phyloP scores from a whole-genome alignment of 2,113 vertebrate genomes.

The Geothlypis trichas region DNA sequence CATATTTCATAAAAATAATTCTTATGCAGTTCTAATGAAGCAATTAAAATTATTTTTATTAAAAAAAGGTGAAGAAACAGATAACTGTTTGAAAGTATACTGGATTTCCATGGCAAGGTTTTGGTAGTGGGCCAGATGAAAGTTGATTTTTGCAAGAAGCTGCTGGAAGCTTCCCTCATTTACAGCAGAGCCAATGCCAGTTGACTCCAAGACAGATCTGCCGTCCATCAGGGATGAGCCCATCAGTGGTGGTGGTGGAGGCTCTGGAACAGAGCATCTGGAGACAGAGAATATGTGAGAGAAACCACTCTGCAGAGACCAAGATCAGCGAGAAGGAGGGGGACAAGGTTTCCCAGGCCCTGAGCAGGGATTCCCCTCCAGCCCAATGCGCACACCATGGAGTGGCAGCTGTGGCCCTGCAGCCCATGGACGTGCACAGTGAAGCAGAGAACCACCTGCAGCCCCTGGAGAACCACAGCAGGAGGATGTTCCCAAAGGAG shows the following conservation, averaged over 20 bases:
- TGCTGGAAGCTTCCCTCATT: background rate
- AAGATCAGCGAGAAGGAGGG: background rate
- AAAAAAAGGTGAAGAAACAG: background rate
- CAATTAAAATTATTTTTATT: background rate
- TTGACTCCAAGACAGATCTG: background rate
- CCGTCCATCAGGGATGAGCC: background rate
- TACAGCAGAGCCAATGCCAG: background rate
- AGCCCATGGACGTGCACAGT: accelerated
- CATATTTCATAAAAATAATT: background rate
- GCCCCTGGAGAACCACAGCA: background rate
- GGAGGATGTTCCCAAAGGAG: background rate
- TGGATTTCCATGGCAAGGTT: background rate
- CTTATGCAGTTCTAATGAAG: background rate
- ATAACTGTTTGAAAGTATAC: background rate
- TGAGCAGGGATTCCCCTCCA: background rate
- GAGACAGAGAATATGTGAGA: background rate
- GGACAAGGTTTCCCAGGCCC: accelerated
- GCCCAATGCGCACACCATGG: accelerated
- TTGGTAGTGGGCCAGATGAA: background rate
- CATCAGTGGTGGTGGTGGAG: background rate
- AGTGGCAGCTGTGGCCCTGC: background rate
- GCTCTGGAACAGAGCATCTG: accelerated
- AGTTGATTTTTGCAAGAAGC: background rate
- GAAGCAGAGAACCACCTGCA: background rate
- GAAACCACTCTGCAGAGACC: background rate